These are phyloP conservation scores for Agonopterix subpropinquella DNA, from an alignment of 2,888 invertebrate species.

Conservation along the genomic window DNA sequence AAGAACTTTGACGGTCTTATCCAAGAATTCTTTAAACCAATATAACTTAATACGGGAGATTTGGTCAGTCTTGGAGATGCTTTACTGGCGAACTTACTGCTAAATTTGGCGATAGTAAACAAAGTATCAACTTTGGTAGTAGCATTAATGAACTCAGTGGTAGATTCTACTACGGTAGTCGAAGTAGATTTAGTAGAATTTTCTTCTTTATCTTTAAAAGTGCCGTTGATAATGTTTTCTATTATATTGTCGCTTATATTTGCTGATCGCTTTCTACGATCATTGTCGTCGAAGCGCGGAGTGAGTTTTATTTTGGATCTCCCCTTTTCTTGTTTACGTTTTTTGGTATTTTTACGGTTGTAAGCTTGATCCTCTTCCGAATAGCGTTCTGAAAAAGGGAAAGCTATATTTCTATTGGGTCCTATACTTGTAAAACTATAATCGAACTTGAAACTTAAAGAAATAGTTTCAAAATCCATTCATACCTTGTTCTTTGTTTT, in stretches of 20 bases:
- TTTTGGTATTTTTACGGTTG: slow-evolving; percentile 5
- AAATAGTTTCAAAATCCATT: not conserved
- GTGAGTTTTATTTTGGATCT: slow-evolving; percentile 11
- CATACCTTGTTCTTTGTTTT: slow-evolving; percentile 26
- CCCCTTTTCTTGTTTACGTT: slow-evolving; percentile 12
- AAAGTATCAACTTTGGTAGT: too few species aligned
- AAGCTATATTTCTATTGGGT: too few species aligned
- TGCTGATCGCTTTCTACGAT: slow-evolving; percentile 32
- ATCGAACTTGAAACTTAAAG: too few species aligned
- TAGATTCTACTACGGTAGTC: slow-evolving; percentile 7
- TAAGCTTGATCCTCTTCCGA: too few species aligned
- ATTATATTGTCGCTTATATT: slow-evolving; percentile 22
- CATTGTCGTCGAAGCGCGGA: slow-evolving; percentile 16
- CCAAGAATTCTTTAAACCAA: too few species aligned
- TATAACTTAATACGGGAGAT: too few species aligned
- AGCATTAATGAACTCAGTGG: too few species aligned
- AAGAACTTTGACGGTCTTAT: slow-evolving; percentile 7
- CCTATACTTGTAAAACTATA: too few species aligned
- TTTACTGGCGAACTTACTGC: too few species aligned
- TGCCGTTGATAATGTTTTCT: slow-evolving; percentile 33
- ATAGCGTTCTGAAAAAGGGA: too few species aligned
- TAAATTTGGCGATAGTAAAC: too few species aligned
- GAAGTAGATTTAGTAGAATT: slow-evolving; percentile 10
- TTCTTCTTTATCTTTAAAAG: slow-evolving; percentile 14
- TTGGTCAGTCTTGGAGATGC: too few species aligned